phyloP scores from a whole-genome alignment of 2,113 vertebrate genomes.

The Pristiophorus japonicus region DNA sequence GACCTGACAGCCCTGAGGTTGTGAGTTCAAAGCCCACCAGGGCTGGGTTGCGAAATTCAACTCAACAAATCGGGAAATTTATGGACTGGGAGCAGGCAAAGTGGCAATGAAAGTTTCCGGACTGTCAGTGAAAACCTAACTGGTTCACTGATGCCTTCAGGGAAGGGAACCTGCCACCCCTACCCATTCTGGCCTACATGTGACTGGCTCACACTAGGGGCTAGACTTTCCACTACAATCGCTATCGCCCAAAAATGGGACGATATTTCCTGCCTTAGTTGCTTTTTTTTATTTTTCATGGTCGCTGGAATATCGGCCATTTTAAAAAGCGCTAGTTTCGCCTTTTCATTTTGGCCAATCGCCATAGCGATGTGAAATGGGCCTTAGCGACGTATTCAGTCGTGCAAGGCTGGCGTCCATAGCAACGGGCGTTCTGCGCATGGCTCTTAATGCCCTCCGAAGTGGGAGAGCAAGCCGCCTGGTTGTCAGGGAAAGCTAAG shows the following conservation, averaged over 20 bases:
- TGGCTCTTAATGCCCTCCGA: neutral
- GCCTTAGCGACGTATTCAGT: too few species aligned
- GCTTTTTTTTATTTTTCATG: too few species aligned
- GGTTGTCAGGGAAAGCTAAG: too few species aligned
- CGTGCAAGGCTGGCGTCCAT: too few species aligned
- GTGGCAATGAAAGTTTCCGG: neutral
- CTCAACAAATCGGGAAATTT: neutral
- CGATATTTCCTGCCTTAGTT: too few species aligned
- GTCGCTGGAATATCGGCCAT: too few species aligned
- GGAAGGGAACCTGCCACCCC: neutral
- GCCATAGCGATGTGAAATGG: too few species aligned
- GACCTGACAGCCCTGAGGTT: neutral
- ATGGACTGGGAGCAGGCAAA: neutral
- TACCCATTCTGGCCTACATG: neutral
- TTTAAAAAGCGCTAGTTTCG: too few species aligned
- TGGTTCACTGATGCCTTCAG: neutral
- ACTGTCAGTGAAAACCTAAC: neutral
- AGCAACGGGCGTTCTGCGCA: too few species aligned
- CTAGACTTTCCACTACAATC: too few species aligned
- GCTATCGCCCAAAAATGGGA: too few species aligned
- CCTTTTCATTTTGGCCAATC: too few species aligned
- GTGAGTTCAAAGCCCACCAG: neutral
- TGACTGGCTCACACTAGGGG: neutral
- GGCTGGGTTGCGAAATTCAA: neutral
- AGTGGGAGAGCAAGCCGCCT: neutral